Evolutionary conservation across 2,113 vertebrate species (phyloP).

Genomic region (Noctilio leporinus): DNA sequence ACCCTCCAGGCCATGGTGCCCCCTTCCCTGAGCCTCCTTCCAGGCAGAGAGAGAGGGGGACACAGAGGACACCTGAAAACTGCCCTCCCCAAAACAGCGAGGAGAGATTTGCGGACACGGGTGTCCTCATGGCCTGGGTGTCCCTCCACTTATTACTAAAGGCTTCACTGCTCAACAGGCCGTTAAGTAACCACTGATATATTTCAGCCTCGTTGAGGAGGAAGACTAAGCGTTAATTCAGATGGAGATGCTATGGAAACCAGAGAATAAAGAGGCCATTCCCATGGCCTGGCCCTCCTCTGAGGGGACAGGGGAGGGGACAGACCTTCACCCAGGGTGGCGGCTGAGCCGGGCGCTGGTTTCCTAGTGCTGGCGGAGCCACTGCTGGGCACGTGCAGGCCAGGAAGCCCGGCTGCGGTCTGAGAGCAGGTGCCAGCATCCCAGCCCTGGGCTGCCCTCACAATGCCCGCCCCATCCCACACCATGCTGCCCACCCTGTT

Average conservation of each 20-base stretch:
- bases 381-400: not conserved
- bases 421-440: not conserved
- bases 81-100: not conserved
- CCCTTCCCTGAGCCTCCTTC: not conserved
- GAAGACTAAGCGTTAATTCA: slow-evolving; percentile 49
- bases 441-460: not conserved
- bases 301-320: not conserved
- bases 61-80: not conserved
- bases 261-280: not conserved
- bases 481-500: not conserved
- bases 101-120: slow-evolving; percentile 19
- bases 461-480: not conserved
- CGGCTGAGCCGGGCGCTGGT: not conserved
- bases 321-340: accelerated
- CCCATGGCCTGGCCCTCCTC: not conserved
- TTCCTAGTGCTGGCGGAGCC: not conserved
- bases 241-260: slow-evolving; percentile 36
- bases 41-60: not conserved
- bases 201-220: slow-evolving; percentile 47
- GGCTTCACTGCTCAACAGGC: slow-evolving; percentile 29
- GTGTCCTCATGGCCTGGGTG: not conserved
- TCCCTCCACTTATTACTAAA: slow-evolving; percentile 61
- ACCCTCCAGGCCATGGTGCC: not conserved
- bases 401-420: no score
- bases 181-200: slow-evolving; percentile 54